A percentile compares a stretch with the other conserved stretches of the same genome.
These are phyloP conservation scores for Gymnobelideus leadbeateri DNA, from an alignment of 2,113 vertebrate species.

Conservation along the genomic window DNA sequence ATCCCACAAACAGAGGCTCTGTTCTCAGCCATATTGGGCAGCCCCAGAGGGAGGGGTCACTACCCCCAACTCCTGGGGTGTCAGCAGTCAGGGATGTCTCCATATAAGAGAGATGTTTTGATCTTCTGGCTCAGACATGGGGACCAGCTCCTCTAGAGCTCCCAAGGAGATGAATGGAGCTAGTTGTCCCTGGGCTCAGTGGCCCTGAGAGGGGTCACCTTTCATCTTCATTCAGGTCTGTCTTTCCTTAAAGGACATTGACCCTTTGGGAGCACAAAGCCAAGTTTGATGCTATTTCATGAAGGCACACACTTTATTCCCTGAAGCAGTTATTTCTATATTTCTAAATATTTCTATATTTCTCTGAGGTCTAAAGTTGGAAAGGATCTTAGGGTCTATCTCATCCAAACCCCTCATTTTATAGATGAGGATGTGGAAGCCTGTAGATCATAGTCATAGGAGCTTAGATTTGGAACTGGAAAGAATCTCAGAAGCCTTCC, in stretches of 20 bases:
- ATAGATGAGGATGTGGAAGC: background rate
- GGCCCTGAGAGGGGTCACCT: background rate
- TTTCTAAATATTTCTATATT: background rate
- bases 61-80: background rate
- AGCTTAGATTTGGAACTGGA: background rate
- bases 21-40: background rate
- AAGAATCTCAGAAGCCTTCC: background rate
- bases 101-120: constrained; percentile 21
- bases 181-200: background rate
- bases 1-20: constrained; percentile 68
- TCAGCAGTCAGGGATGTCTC: background rate
- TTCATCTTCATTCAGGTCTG: background rate
- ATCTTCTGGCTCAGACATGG: background rate
- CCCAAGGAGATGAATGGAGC: constrained; percentile 3
- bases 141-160: background rate
- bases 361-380: background rate
- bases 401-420: background rate
- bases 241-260: constrained; percentile 25
- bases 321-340: background rate
- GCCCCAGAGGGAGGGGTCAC: constrained; percentile 5
- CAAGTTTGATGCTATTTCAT: background rate
- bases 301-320: background rate
- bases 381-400: background rate
- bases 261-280: background rate
- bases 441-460: background rate